A percentile compares a stretch with the other conserved stretches of the same genome.
These are phyloP conservation scores for Heliopora coerulea DNA, from an alignment of 92 coral and sea anemone genomes.

Conservation along the genomic window DNA sequence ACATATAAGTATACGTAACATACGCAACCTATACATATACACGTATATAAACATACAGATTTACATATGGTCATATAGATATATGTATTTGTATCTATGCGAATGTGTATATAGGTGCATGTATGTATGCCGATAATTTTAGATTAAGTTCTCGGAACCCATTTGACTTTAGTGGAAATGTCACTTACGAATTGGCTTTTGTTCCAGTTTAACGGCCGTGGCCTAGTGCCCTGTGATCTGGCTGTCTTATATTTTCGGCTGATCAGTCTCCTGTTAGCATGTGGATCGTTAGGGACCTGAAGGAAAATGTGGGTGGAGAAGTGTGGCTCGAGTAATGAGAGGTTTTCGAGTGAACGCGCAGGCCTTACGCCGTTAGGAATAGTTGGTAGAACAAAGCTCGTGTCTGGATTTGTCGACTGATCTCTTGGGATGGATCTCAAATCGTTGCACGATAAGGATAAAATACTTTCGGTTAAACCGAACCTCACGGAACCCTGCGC, in stretches of 20 bases:
- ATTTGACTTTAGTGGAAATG: slow-evolving; percentile 36
- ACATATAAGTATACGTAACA: too few species aligned
- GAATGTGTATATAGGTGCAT: too few species aligned
- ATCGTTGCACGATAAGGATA: slow-evolving; percentile 27
- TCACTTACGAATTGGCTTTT: background rate
- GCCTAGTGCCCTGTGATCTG: background rate
- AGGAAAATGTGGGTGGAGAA: slow-evolving; percentile 10
- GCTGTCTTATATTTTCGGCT: background rate
- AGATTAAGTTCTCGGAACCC: slow-evolving; percentile 31
- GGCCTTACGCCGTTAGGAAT: background rate
- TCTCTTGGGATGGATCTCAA: background rate
- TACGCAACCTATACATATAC: too few species aligned
- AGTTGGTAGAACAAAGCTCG: slow-evolving; percentile 4
- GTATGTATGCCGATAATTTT: too few species aligned
- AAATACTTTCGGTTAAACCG: slow-evolving; percentile 1
- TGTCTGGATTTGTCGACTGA: background rate
- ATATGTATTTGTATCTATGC: too few species aligned
- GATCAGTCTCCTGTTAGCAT: background rate
- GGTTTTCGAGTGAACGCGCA: slow-evolving; percentile 17
- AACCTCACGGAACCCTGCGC: slow-evolving; percentile 1
- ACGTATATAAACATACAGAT: too few species aligned
- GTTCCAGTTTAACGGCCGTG: slow-evolving; percentile 5
- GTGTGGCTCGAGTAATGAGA: background rate
- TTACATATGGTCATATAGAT: too few species aligned
- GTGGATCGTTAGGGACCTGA: slow-evolving; percentile 16